Conservation (phyloP, 2,888 invertebrate species). For the Coenonympha arcania region DNA sequence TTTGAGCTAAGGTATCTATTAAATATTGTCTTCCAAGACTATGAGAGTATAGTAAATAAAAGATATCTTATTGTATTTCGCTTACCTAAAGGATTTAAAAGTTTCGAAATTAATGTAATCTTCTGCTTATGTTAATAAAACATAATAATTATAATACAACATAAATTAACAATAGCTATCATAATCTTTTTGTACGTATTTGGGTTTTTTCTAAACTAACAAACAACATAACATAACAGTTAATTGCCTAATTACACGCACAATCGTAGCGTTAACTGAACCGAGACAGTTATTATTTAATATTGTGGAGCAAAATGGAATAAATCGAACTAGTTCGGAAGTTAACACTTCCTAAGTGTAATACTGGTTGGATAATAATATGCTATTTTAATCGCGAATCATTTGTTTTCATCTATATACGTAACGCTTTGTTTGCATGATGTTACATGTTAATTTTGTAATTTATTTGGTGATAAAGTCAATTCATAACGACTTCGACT, state of each 20-base stretch:
- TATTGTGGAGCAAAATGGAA: background rate
- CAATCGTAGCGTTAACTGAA: background rate
- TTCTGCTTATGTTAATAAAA: too few species aligned
- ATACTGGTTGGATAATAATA: conserved; percentile 14
- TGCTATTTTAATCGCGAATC: conserved; percentile 12
- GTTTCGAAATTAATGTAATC: too few species aligned
- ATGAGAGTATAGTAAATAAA: too few species aligned
- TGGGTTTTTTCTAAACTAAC: background rate
- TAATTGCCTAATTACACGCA: background rate
- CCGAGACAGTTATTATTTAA: conserved; percentile 9
- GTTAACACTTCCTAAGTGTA: conserved; percentile 20
- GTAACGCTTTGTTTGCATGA: conserved; percentile 7
- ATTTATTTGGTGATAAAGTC: background rate
- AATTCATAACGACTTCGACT: background rate
- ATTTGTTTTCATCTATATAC: conserved; percentile 12
- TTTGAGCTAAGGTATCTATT: too few species aligned
- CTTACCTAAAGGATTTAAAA: too few species aligned
- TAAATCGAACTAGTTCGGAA: conserved; percentile 17
- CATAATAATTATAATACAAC: too few species aligned
- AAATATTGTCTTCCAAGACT: too few species aligned
- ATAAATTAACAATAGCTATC: too few species aligned
- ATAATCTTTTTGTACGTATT: too few species aligned
- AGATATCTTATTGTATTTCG: too few species aligned
- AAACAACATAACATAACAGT: conserved; percentile 1
- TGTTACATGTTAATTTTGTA: background rate